Conservation (phyloP, 2,888 invertebrate species). For the Volucella inflata region DNA sequence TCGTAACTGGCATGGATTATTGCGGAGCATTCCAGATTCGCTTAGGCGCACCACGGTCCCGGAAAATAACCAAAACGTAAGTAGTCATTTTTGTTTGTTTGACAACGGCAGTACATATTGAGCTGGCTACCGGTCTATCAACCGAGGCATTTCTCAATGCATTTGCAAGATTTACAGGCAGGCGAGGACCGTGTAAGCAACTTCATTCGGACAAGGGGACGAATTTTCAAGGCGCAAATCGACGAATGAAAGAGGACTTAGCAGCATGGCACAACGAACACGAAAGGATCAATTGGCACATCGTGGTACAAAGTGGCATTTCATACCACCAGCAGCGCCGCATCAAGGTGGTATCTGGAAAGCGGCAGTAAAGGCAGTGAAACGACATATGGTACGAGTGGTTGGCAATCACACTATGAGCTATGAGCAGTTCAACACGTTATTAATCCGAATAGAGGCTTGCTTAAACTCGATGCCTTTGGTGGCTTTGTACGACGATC, state of each 20-base stretch:
- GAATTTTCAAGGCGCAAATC: constrained; percentile 14
- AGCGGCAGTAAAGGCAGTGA: constrained; percentile 8
- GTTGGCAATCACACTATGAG: constrained; percentile 27
- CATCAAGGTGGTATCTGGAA: constrained; percentile 19
- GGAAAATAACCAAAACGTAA: constrained; percentile 11
- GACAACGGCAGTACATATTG: constrained; percentile 24
- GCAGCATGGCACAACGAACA: constrained; percentile 22
- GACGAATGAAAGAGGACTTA: constrained; percentile 1
- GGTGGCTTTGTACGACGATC: constrained; percentile 21
- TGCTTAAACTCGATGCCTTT: constrained; percentile 34
- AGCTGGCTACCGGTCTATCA: constrained; percentile 23
- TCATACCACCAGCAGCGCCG: constrained; percentile 33
- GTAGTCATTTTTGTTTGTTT: constrained; percentile 33
- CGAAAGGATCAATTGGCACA: constrained; percentile 25
- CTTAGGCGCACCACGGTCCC: constrained; percentile 10
- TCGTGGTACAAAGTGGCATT: constrained; percentile 37
- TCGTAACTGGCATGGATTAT: constrained; percentile 35
- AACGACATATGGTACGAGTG: constrained; percentile 15
- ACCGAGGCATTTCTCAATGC: constrained; percentile 16
- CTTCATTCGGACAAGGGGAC: constrained; percentile 33
- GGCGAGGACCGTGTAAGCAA: constrained; percentile 3
- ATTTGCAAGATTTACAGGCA: constrained; percentile 10
- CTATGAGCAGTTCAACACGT: constrained; percentile 46
- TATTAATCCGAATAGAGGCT: constrained; percentile 35
- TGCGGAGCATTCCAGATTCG: constrained; percentile 27